Conservation (phyloP, 2,113 vertebrate species). For the Macquaria australasica region DNA sequence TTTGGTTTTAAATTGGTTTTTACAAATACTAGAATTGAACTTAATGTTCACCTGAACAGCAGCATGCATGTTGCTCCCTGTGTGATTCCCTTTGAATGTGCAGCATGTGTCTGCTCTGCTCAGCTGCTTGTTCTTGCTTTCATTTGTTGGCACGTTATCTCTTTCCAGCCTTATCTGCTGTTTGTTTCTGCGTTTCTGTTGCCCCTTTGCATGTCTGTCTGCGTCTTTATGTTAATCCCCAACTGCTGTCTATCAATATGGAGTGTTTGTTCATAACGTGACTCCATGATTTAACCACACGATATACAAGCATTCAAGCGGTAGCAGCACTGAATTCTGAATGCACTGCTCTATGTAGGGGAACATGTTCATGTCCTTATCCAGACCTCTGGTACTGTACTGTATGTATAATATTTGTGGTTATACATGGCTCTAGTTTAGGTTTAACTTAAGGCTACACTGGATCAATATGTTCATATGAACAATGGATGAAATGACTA, state of each 20-base stretch:
- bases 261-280: constrained; percentile 28
- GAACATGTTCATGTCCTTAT: background rate
- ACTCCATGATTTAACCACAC: constrained; percentile 20
- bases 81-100: background rate
- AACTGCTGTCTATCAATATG: constrained; percentile 34
- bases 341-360: background rate
- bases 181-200: constrained; percentile 40
- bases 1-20: background rate
- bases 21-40: background rate
- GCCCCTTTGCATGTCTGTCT: constrained; percentile 39
- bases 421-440: background rate
- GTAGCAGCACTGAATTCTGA: background rate
- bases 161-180: constrained; percentile 36
- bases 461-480: background rate
- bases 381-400: background rate
- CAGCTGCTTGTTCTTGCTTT: constrained; percentile 32
- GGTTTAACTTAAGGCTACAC: background rate
- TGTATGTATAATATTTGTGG: background rate
- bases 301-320: background rate
- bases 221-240: constrained; percentile 49
- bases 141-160: constrained; percentile 37
- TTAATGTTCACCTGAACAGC: background rate
- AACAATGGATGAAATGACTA: background rate
- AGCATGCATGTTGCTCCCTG: background rate
- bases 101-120: constrained; percentile 1